phyloP scores from a whole-genome alignment of 2,113 vertebrate species.

The Psittacus erithacus region DNA sequence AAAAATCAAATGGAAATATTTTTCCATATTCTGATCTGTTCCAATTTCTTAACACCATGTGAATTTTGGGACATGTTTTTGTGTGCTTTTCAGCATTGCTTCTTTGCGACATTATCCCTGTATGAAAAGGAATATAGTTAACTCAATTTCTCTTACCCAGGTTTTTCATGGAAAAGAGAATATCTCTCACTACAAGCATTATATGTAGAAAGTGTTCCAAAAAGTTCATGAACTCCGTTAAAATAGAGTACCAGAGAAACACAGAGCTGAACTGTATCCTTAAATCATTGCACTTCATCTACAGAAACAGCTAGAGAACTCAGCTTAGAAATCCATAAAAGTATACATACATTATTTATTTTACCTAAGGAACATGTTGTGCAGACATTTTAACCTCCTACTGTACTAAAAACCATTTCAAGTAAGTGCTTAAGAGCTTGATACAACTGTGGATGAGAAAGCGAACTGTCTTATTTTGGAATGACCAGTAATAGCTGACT shows the following conservation, averaged over 20 bases:
- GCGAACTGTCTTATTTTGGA: not conserved
- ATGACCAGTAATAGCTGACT: not conserved
- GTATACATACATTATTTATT: accelerated
- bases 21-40: not conserved
- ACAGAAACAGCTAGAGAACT: not conserved
- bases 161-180: not conserved
- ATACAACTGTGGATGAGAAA: not conserved
- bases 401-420: not conserved
- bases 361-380: not conserved
- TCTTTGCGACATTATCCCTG: not conserved
- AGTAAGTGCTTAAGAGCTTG: not conserved
- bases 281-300: not conserved
- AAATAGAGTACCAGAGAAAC: not conserved
- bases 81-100: not conserved
- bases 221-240: not conserved
- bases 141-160: not conserved
- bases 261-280: not conserved
- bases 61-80: not conserved
- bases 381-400: not conserved
- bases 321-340: not conserved
- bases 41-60: not conserved
- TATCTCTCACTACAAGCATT: not conserved
- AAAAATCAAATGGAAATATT: not conserved
- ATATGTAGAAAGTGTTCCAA: not conserved
- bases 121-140: not conserved